Base-by-base conservation (phyloP, 2,797 vertebrate genomes). In the Decapterus maruadsi region DNA sequence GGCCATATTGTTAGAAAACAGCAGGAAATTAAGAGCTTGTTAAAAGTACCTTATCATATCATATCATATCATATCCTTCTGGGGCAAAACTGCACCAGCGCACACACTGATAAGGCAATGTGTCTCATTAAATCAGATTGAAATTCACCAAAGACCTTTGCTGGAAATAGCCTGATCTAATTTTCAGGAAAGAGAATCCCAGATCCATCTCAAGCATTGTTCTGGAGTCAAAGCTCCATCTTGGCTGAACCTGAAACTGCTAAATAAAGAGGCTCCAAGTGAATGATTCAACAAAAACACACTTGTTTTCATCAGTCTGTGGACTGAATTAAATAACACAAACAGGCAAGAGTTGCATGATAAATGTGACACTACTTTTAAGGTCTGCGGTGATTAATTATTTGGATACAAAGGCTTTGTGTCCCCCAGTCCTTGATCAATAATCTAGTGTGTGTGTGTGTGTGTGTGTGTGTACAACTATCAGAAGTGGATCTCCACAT, bases 381-480 rank as follows among this genome's bases (percentile, higher is more conserved):
- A 66, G 73, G 58, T 68, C 76, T 53, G 31, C 50, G 46, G 38
- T 81, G 77, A 83, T 88, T 82, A 50, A 87, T 83, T 79, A 84
- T 89, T 87, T 66, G 40, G 22, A 65, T 42, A 56, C 8, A 69
- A 68, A 77, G 67, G 26, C 75, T 72, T 74, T 85, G 63, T 78
- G 61, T 69, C 45, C 34, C 36, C 17, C 20, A 0, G 61, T 38
- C 7, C 16, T 29, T 46, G 53, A 68, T 86, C 38, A 55, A 62
- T 82, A 17, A 77, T 84, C 64, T 0, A 68, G 29, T 14, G 4
- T 34, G 31, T 26, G n/a, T n/a, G n/a, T 36, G 34, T 34, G 34
- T 34, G 34, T 34, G 34, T 34, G 4, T 68, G 26, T 68, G 60
- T 51, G 34, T 69, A 59, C 53, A 73, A 60, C 46, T 75, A 71